Conservation (phyloP, 2,797 vertebrate genomes). For the Anguilla anguilla region DNA sequence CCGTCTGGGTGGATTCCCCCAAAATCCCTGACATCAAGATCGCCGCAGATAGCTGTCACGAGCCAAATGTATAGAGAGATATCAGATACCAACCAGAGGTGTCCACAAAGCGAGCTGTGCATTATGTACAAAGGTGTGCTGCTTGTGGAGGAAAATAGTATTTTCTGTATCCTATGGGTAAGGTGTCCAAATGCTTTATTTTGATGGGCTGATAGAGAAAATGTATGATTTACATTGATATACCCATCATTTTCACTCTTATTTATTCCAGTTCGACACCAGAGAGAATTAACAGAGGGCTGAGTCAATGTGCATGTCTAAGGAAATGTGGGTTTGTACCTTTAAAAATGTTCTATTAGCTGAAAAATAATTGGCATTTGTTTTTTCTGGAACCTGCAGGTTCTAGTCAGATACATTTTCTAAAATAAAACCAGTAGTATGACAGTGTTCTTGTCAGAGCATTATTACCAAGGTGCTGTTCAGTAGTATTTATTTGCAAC, state of each 20-base stretch:
- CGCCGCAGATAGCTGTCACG: conserved; percentile 16
- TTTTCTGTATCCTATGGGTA: not conserved
- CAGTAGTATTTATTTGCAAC: conserved; percentile 67
- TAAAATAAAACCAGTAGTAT: not conserved
- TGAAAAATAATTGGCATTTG: not conserved
- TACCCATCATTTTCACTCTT: not conserved
- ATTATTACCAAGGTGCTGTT: conserved; percentile 44
- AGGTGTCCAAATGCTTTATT: not conserved
- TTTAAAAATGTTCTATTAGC: not conserved
- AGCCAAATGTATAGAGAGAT: conserved; percentile 8
- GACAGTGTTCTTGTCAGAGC: not conserved
- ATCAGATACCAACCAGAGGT: not conserved
- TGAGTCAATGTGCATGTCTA: conserved; percentile 2
- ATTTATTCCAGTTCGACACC: not conserved
- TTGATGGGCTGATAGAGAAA: not conserved
- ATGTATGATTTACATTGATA: not conserved
- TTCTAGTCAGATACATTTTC: not conserved
- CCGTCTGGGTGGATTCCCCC: not conserved
- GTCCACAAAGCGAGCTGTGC: not conserved
- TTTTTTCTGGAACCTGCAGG: not conserved
- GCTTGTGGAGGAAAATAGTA: not conserved
- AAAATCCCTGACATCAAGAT: conserved; percentile 31
- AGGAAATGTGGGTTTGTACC: conserved; percentile 22
- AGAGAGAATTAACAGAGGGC: not conserved
- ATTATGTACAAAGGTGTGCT: not conserved